These are phyloP conservation scores for Rissa tridactyla DNA, from an alignment of 2,113 vertebrate genomes.

Conservation along the genomic window DNA sequence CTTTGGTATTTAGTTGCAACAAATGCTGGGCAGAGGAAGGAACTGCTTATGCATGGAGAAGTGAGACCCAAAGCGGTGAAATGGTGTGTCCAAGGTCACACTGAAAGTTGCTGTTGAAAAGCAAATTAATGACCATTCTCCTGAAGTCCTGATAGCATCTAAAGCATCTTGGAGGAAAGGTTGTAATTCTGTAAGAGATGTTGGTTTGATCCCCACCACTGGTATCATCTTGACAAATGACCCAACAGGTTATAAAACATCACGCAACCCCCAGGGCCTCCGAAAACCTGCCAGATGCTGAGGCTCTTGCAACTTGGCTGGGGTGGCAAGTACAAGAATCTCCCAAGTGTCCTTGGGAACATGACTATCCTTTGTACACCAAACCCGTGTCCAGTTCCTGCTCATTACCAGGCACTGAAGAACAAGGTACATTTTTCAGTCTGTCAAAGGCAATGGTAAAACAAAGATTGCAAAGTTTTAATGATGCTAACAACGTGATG, in stretches of 20 bases:
- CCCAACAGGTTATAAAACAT: neutral
- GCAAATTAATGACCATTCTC: neutral
- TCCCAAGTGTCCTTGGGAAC: neutral
- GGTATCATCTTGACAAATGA: neutral
- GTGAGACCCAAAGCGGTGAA: neutral
- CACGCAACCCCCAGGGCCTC: neutral
- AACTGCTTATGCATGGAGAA: neutral
- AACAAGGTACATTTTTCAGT: neutral
- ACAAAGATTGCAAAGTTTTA: neutral
- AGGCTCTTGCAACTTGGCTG: rapidly evolving
- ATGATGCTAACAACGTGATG: neutral
- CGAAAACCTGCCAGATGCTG: neutral
- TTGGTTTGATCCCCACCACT: neutral
- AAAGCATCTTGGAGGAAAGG: neutral
- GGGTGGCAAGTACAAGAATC: neutral
- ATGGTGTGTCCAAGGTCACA: neutral
- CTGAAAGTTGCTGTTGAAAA: neutral
- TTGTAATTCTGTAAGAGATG: neutral
- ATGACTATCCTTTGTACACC: neutral
- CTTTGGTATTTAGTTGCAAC: neutral
- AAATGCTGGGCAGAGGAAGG: neutral
- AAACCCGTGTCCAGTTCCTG: neutral
- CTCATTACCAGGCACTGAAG: neutral
- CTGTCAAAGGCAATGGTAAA: neutral
- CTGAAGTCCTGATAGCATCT: neutral